phyloP scores from a whole-genome alignment of 2,888 invertebrate species.

The Chymomyza fuscimana region DNA sequence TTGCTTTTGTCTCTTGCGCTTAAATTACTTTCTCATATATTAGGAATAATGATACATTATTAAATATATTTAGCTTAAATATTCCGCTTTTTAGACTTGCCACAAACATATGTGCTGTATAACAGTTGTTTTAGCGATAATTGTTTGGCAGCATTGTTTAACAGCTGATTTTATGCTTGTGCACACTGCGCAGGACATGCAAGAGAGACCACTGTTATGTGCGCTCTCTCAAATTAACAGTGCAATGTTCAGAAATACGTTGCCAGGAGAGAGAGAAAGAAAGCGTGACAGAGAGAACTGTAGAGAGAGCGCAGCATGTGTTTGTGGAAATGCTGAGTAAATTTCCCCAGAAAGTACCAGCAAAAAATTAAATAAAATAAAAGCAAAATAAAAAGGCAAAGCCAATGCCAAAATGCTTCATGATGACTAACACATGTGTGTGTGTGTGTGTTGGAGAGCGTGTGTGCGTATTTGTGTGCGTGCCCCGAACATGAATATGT shows the following conservation, averaged over 20 bases:
- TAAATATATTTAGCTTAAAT: no score
- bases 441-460: neutral
- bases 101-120: conserved; percentile 27
- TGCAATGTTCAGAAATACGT: no score
- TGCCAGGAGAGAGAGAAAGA: conserved; percentile 9
- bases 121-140: conserved; percentile 43
- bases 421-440: conserved; percentile 51
- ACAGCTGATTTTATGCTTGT: conserved; percentile 45
- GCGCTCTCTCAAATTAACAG: neutral
- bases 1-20: no score
- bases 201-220: conserved; percentile 5
- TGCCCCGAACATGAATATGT: conserved; percentile 39
- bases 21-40: no score
- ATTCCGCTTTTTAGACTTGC: neutral
- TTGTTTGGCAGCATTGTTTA: conserved; percentile 42
- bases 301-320: neutral
- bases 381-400: neutral
- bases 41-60: no score
- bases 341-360: neutral
- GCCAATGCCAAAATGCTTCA: neutral
- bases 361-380: neutral
- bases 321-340: neutral
- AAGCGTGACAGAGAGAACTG: conserved; percentile 1
- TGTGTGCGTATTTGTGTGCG: neutral
- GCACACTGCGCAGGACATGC: conserved; percentile 48